phyloP scores from a whole-genome alignment of 1,140 invertebrate species.

The Caenorhabditis brenneri region DNA sequence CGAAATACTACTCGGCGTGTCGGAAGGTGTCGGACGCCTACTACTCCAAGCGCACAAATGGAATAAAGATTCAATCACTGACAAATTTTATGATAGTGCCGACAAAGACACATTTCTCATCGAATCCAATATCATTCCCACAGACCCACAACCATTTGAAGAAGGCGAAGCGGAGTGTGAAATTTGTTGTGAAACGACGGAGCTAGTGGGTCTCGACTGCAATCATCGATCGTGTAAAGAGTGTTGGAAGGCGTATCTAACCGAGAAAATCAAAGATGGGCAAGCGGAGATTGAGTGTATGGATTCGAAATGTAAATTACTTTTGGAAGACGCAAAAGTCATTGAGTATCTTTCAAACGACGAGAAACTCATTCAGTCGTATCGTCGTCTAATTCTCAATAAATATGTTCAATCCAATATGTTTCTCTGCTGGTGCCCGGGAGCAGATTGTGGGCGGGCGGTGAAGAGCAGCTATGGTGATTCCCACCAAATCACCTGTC shows the following conservation, averaged over 20 bases:
- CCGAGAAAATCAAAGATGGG: constrained; percentile 91
- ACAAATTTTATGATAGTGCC: constrained; percentile 71
- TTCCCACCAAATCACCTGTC: constrained; percentile 89
- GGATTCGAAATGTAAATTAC: constrained; percentile 55
- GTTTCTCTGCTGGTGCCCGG: not conserved
- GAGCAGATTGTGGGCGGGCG: not conserved
- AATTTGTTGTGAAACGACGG: constrained; percentile 78
- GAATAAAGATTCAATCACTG: constrained; percentile 98
- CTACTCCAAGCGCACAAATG: constrained; percentile 90
- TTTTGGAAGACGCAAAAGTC: constrained; percentile 60
- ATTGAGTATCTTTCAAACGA: constrained; percentile 7
- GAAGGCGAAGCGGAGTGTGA: constrained; percentile 19
- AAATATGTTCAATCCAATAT: not conserved
- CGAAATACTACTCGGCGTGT: constrained; percentile 77
- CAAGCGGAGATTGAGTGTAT: constrained; percentile 55
- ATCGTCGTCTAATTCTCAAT: not conserved
- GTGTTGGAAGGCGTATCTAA: constrained; percentile 96
- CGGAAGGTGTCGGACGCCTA: constrained; percentile 86
- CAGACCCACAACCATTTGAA: not conserved
- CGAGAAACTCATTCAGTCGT: not conserved
- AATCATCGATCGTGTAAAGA: constrained; percentile 90
- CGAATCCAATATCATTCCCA: constrained; percentile 32
- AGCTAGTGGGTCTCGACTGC: constrained; percentile 89
- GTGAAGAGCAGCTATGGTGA: constrained; percentile 73
- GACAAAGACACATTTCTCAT: constrained; percentile 17